Evolutionary conservation across 1,140 invertebrate genomes (phyloP), one percentile per base, ranked within the genome.

Genomic region (Augochlora pura): DNA sequence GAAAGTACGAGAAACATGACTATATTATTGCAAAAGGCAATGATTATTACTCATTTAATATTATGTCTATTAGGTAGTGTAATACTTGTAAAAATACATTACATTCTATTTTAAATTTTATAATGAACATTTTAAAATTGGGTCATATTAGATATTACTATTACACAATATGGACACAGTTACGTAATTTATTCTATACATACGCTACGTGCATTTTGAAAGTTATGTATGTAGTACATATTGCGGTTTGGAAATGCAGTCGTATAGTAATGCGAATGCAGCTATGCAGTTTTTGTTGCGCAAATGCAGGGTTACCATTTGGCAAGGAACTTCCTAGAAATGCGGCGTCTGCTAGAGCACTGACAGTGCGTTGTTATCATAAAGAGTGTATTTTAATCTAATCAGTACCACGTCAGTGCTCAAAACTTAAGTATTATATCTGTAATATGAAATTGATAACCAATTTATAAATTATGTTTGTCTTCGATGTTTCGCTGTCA

Each of bases 341-440:
- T 75, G 70, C 63, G 72, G 78, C 72, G 78, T 80, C 78, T 80
- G 78, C 78, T 76, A 75, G 65, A 62, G 4, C 65, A 52, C 49
- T 80, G 65, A 80, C 38, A 68, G 72, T 54, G 42, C 65, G 68
- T 80, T 63, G 72, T 76, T 68, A 80, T 69, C 14, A 38, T 14
- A 12, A 38, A 39, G 38, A 60, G 42, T n/a, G 18, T n/a, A 42
- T 16, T 54, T 64, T 54, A 57, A 78, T 54, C 49, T 72, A 65
- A 57, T 63, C 32, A 46, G 2, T 27, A 27, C 0, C 2, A 46
- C n/a, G n/a, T n/a, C n/a, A n/a, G n/a, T n/a, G n/a, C n/a, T n/a
- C n/a, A 63, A 8, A 42, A 72, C 32, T 49, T 1, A 16, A 65
- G 16, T 18, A 25, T 21, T 12, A 3, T 32, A 21, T 66, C 0